Evolutionary conservation across 2,888 invertebrate genomes (phyloP).

Genomic region (Drosophila koepferae): DNA sequence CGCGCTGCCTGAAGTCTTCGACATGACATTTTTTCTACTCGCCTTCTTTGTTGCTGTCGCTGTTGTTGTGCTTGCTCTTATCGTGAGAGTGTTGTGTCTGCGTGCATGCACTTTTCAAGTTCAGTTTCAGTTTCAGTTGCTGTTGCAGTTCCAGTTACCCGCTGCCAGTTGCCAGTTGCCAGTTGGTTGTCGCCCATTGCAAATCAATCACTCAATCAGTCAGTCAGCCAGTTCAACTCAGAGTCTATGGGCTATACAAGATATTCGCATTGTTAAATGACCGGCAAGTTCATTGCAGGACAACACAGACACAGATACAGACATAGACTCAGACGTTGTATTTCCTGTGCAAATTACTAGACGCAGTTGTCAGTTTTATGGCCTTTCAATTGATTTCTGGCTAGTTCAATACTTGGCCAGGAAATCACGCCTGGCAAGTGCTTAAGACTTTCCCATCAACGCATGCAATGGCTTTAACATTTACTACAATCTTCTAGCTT

Average conservation of each 20-base stretch:
- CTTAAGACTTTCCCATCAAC: constrained; percentile 6
- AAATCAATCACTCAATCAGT: constrained; percentile 69
- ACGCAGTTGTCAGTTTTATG: constrained; percentile 20
- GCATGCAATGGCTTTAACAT: constrained; percentile 1
- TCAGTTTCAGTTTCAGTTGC: constrained; percentile 56
- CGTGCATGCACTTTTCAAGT: constrained; percentile 71
- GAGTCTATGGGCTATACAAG: constrained; percentile 3
- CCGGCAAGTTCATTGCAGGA: constrained; percentile 13
- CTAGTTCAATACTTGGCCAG: constrained; percentile 21
- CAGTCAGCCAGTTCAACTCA: constrained; percentile 8
- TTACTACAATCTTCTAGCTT: constrained; percentile 9
- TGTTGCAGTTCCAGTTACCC: constrained; percentile 22
- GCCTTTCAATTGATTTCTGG: constrained; percentile 26
- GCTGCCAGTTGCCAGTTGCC: constrained; percentile 32
- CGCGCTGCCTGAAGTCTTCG: constrained; percentile 48
- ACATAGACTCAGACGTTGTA: constrained; percentile 42
- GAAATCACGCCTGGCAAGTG: constrained; percentile 25
- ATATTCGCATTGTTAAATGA: constrained; percentile 26
- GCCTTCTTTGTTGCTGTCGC: constrained; percentile 28
- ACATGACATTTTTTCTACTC: constrained; percentile 57
- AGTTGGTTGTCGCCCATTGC: constrained; percentile 41
- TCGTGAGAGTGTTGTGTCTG: constrained; percentile 44
- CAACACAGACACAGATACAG: constrained; percentile 35
- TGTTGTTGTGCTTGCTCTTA: constrained; percentile 17
- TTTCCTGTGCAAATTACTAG: constrained; percentile 40